Evolutionary conservation across 2,888 invertebrate species (phyloP).

Genomic region (Ectemnius lituratus): DNA sequence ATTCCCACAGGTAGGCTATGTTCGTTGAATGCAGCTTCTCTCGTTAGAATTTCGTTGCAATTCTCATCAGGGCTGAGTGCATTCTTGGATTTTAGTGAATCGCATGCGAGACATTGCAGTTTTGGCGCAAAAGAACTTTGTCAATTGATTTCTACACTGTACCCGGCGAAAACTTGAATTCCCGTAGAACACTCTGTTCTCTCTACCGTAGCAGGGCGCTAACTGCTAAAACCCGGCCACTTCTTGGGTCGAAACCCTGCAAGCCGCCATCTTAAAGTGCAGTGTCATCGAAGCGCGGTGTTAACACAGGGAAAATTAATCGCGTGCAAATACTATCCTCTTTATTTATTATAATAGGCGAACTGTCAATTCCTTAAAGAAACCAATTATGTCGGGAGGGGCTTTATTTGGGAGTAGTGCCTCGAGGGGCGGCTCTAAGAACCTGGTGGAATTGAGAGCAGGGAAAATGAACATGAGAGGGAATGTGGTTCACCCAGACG

Average conservation of each 20-base stretch:
- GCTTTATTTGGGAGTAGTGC: conserved; percentile 88
- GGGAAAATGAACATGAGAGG: conserved; percentile 97
- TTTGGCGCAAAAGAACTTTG: too few species aligned
- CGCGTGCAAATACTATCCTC: conserved; percentile 31
- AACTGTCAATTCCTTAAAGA: background rate
- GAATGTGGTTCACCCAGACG: conserved; percentile 95
- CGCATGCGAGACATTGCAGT: too few species aligned
- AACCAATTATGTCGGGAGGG: conserved; percentile 79
- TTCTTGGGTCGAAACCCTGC: conserved; percentile 16
- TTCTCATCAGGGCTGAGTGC: too few species aligned
- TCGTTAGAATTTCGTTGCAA: too few species aligned
- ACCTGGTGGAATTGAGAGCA: conserved; percentile 96
- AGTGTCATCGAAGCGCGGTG: conserved; percentile 60
- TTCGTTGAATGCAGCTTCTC: too few species aligned
- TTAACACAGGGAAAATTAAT: conserved; percentile 30
- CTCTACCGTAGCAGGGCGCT: background rate
- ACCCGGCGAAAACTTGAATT: too few species aligned
- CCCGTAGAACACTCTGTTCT: background rate
- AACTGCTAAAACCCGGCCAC: background rate
- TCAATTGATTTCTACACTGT: too few species aligned
- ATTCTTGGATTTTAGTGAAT: too few species aligned
- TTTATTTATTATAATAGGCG: conserved; percentile 27
- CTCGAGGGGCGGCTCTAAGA: conserved; percentile 89
- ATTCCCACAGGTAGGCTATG: too few species aligned
- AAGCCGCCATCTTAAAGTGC: conserved; percentile 64